phyloP scores from a whole-genome alignment of 2,797 vertebrate genomes.

The Neoniphon sammara region DNA sequence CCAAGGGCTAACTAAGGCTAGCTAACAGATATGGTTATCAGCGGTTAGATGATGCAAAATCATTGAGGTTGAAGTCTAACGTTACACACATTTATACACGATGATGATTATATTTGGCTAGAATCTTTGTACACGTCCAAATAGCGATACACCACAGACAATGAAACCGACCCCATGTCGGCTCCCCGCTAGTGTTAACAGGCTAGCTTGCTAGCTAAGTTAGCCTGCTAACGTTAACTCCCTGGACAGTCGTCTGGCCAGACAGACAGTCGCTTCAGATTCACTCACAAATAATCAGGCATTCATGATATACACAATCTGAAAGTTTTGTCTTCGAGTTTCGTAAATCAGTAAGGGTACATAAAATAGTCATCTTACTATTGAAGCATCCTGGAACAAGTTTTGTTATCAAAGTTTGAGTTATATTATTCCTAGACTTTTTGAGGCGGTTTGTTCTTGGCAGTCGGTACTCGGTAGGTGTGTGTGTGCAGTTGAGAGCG shows the following conservation, averaged over 20 bases:
- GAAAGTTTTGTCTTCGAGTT: neutral
- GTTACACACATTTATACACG: neutral
- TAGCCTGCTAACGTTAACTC: constrained; percentile 78
- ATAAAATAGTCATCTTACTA: neutral
- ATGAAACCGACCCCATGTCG: constrained; percentile 70
- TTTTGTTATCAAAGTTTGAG: constrained; percentile 61
- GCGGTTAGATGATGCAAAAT: neutral
- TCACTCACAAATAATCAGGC: constrained; percentile 66
- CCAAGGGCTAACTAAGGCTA: constrained; percentile 69
- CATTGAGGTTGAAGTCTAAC: neutral
- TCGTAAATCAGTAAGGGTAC: accelerated
- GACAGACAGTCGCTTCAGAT: constrained; percentile 67
- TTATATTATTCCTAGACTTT: constrained; percentile 63
- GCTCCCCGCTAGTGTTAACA: constrained; percentile 58
- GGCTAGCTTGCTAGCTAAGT: constrained; percentile 74
- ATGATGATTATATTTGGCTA: neutral
- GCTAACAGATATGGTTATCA: constrained; percentile 50
- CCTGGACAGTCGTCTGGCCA: constrained; percentile 65
- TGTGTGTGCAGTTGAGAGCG: constrained; percentile 53
- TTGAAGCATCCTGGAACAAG: constrained; percentile 31
- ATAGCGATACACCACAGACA: constrained; percentile 80
- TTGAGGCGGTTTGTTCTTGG: constrained; percentile 55
- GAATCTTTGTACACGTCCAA: constrained; percentile 45
- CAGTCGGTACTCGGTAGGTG: constrained; percentile 46
- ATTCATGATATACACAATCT: constrained; percentile 45